Base-by-base conservation (phyloP, 2,888 invertebrate species). In the Pherbina coryleti region DNA sequence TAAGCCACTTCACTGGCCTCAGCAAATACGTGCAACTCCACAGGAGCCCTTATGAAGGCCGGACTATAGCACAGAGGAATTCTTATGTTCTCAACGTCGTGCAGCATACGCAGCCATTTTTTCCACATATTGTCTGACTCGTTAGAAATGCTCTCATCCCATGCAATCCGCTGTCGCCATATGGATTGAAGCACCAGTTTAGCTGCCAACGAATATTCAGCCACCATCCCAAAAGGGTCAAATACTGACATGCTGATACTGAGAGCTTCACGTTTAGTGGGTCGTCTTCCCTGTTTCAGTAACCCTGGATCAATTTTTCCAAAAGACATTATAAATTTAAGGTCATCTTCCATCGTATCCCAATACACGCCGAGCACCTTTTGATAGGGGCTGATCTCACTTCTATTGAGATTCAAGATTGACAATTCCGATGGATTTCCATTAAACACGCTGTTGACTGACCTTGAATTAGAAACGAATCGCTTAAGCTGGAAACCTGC, bases 191-290 rank as follows among this genome's bases (percentile, higher is more conserved):
- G 37, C 11, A 77, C 7, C n/a, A 81, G 17, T 57, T 80, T 80
- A 5, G 76, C 71, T 5, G 44, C 60, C 11, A 80, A 19, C 5
- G 77, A 72, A 37, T 78, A 78, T 31, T 79, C 77, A 0, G 79
- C 79, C 3, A 75, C 70, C 0, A 85, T 60, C 0, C 83, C 84
- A 5, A 84, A 71, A 0, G 84, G 84, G 53, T 85, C 84, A 66
- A 77, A 81, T 7, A 79, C 71, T 19, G 79, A 79, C 80, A 80
- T 80, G 3, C 75, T 51, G 2, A 77, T 73, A 17, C 73, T 57
- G 25, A 80, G 69, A 11, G 73, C 62, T 51, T 81, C 77, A 9
- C 80, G 67, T 11, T 79, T 81, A 0, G 75, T 81, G 0, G 78
- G 81, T 11, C 73, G 72, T 17, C 77, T n/a, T 11, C 28, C 53